These are phyloP conservation scores for Radopholus similis DNA, from an alignment of 1,140 invertebrate genomes.

Conservation along the genomic window DNA sequence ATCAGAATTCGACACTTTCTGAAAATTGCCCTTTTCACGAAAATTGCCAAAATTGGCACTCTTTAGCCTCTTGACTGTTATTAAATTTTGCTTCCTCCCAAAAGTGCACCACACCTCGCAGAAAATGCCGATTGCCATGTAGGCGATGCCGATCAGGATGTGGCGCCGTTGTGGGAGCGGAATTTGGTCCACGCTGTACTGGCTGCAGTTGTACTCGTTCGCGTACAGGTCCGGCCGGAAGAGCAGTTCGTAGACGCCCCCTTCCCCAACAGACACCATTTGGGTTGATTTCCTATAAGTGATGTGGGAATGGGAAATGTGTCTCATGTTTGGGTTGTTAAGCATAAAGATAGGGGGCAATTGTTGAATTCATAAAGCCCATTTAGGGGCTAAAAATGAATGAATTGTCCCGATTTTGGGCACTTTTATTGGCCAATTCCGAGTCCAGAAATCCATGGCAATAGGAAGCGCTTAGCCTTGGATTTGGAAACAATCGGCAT, in stretches of 20 bases:
- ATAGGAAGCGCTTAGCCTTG: too few species aligned
- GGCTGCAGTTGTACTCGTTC: slow-evolving; percentile 20
- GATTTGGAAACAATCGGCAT: too few species aligned
- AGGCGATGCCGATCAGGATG: slow-evolving; percentile 16
- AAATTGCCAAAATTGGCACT: not conserved
- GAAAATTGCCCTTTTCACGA: not conserved
- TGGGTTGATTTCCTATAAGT: too few species aligned
- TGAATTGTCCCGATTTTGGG: too few species aligned
- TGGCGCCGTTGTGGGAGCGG: slow-evolving; percentile 7
- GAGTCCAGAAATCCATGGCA: not conserved
- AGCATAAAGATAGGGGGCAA: too few species aligned
- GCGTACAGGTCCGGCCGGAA: slow-evolving; percentile 18
- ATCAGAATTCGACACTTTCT: not conserved
- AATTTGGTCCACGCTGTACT: slow-evolving; percentile 21
- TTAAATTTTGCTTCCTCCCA: not conserved
- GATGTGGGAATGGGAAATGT: too few species aligned
- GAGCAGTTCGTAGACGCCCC: not conserved
- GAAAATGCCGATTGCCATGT: not conserved
- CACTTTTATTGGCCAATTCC: not conserved
- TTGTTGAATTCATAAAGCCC: too few species aligned
- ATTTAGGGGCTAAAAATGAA: too few species aligned
- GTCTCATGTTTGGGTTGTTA: too few species aligned
- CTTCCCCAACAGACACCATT: not conserved
- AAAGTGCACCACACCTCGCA: not conserved
- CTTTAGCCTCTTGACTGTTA: not conserved